Percentiles rank a stretch among this genome's conserved stretches.
phyloP scores from a whole-genome alignment of 2,888 invertebrate species.

The Athrips mouffetella region DNA sequence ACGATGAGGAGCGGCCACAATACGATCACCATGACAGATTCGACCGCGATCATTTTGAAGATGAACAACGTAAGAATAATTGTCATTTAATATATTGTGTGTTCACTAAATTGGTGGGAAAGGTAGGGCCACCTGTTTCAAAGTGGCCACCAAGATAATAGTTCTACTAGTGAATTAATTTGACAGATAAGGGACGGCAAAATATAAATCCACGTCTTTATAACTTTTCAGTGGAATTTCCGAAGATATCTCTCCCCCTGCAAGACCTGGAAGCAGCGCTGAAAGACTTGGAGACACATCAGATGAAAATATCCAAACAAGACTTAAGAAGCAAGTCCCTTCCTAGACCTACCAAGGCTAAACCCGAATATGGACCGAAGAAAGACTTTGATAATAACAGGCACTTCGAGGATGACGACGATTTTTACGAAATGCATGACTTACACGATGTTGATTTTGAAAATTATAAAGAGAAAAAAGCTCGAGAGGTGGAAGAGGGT shows the following conservation, averaged over 20 bases:
- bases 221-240: constrained; percentile 58
- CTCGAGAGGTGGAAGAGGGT: constrained; percentile 45
- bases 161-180: no score
- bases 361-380: constrained; percentile 52
- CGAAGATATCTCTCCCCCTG: constrained; percentile 65
- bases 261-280: constrained; percentile 68
- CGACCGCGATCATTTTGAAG: constrained; percentile 41
- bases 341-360: constrained; percentile 55
- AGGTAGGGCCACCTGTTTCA: no score
- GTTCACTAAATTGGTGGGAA: no score
- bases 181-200: no score
- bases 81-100: not conserved
- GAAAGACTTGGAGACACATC: constrained; percentile 58
- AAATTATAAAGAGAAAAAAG: constrained; percentile 71
- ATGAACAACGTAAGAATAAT: constrained; percentile 43
- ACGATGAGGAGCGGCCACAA: constrained; percentile 48
- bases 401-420: constrained; percentile 54
- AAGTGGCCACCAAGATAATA: no score
- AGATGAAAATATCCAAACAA: constrained; percentile 50
- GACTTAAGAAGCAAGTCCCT: constrained; percentile 61
- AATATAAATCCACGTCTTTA: not conserved
- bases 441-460: constrained; percentile 65
- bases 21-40: constrained; percentile 42
- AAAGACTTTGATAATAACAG: constrained; percentile 52
- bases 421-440: constrained; percentile 66